These are phyloP conservation scores for Ridgeia piscesae DNA, from an alignment of 1,140 invertebrate species.

Conservation along the genomic window DNA sequence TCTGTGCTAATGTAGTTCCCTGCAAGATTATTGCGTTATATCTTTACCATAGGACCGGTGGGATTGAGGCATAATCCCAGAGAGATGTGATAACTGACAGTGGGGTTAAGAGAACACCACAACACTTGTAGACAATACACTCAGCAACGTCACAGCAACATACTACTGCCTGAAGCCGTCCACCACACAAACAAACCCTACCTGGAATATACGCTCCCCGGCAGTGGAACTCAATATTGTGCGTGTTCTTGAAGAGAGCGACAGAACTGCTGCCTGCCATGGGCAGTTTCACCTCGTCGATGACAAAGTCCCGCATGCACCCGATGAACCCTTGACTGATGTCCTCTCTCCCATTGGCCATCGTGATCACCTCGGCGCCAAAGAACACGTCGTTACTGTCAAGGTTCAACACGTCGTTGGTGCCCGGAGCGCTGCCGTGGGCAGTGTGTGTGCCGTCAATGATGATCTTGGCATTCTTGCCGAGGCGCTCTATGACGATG, in stretches of 20 bases:
- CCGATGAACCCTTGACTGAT: conserved; percentile 80
- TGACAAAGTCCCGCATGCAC: conserved; percentile 84
- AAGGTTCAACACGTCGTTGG: conserved; percentile 82
- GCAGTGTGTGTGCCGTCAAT: conserved; percentile 74
- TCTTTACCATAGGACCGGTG: no score
- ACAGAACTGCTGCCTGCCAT: conserved; percentile 62
- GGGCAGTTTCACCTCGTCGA: conserved; percentile 76
- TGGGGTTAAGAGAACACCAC: no score
- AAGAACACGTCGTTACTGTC: conserved; percentile 81
- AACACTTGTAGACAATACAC: conserved; percentile 25
- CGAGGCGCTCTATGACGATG: conserved; percentile 77
- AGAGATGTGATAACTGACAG: no score
- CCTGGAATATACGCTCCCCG: conserved; percentile 35
- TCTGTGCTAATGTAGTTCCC: no score
- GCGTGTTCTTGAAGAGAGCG: conserved; percentile 71
- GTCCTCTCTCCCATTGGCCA: conserved; percentile 70
- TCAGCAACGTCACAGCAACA: no score
- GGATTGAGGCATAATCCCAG: no score
- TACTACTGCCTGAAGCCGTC: no score
- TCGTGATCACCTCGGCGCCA: conserved; percentile 75
- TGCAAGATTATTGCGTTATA: no score
- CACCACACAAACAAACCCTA: no score
- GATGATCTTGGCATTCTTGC: conserved; percentile 69
- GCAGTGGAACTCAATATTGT: conserved; percentile 78
- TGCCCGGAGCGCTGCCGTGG: conserved; percentile 78